Evolutionary conservation across 2,888 invertebrate species (phyloP).

Genomic region (Drosophila siamana): DNA sequence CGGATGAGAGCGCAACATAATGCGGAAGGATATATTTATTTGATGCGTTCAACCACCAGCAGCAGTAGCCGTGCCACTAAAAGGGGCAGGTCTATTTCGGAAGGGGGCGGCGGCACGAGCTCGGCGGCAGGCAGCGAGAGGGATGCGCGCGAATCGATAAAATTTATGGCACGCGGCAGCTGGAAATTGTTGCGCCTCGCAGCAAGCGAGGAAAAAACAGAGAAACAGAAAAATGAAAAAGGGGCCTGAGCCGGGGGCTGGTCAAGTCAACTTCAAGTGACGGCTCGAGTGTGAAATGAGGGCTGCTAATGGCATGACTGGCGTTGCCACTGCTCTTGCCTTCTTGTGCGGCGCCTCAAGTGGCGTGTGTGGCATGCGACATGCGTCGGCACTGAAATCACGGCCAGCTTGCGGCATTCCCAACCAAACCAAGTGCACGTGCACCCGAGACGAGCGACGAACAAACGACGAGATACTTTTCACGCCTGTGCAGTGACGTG

Average conservation of each 20-base stretch:
- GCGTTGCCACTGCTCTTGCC: neutral
- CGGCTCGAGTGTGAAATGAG: conserved; percentile 70
- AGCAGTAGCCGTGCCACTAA: conserved; percentile 4
- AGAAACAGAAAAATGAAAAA: too few species aligned
- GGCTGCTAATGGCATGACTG: conserved; percentile 74
- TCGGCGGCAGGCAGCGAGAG: neutral
- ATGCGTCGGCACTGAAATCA: conserved; percentile 52
- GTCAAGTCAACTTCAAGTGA: conserved; percentile 76
- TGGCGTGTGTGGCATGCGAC: conserved; percentile 28
- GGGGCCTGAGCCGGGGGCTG: conserved; percentile 16
- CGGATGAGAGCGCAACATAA: conserved; percentile 72
- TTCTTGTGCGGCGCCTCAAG: conserved; percentile 40
- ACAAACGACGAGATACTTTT: conserved; percentile 45
- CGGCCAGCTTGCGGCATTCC: conserved; percentile 71
- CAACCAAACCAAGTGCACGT: conserved; percentile 56
- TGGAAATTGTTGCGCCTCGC: conserved; percentile 77
- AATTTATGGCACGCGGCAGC: conserved; percentile 79
- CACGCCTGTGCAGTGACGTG: conserved; percentile 63
- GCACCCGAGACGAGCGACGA: conserved; percentile 35
- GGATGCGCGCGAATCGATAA: conserved; percentile 61
- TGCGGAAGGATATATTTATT: conserved; percentile 81
- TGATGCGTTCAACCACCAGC: conserved; percentile 68
- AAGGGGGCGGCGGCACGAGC: too few species aligned
- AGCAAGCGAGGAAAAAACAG: neutral
- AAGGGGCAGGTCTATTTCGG: neutral